phyloP scores from a whole-genome alignment of 2,888 invertebrate species.

The Rhamnusium bicolor region DNA sequence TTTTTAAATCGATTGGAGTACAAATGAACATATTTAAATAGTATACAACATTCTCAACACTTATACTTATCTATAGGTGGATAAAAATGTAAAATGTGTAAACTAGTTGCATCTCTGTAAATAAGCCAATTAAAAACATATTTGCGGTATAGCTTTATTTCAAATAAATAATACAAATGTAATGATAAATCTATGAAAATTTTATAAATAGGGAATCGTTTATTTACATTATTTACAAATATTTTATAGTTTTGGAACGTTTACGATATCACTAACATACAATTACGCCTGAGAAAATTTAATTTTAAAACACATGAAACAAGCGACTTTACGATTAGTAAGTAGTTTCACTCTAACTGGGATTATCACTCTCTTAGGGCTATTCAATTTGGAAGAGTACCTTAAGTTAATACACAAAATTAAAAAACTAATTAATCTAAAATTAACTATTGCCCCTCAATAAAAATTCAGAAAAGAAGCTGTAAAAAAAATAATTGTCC shows the following conservation, averaged over 20 bases:
- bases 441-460: not conserved
- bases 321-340: not conserved
- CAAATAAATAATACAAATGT: slow-evolving; percentile 34
- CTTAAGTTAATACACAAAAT: not conserved
- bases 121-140: not conserved
- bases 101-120: too few species aligned
- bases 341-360: not conserved
- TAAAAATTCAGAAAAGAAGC: not conserved
- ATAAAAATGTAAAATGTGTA: too few species aligned
- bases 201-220: slow-evolving; percentile 24
- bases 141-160: slow-evolving; percentile 16
- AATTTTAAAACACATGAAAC: not conserved
- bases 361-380: not conserved
- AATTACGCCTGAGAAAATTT: not conserved
- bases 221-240: slow-evolving; percentile 42
- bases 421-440: not conserved
- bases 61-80: too few species aligned
- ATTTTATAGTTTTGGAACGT: slow-evolving; percentile 31
- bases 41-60: too few species aligned
- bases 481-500: not conserved
- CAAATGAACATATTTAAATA: too few species aligned
- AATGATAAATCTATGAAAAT: slow-evolving; percentile 32
- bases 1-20: too few species aligned
- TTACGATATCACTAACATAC: slow-evolving; percentile 29
- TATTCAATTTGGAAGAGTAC: not conserved